Evolutionary conservation across 53 echinoderm and acorn worm genomes (phyloP), one percentile per base, ranked within the genome.

Genomic region (Actinopyga echinites): DNA sequence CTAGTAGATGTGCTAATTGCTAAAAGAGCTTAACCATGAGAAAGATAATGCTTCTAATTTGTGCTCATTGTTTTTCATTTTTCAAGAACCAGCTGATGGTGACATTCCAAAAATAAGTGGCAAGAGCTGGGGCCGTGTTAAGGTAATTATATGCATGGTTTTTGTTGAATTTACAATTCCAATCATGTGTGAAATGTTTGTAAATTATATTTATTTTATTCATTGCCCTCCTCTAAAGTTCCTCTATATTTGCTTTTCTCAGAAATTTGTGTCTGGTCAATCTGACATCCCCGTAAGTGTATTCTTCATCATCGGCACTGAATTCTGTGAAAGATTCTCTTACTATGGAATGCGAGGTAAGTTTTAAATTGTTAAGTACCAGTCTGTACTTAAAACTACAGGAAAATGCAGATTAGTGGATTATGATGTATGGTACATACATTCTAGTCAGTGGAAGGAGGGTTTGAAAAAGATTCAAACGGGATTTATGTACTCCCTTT

Each of bases 311-410:
- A 89, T 96, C 20, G 93, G 93, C 19, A 96, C 93, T 69, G 96
- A 96, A 78, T 96, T 96, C 71, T 96, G 96, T 75, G 96, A 96
- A 64, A 84, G 96, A 49, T 96, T 93, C 44, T 93, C 93, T 29
- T 96, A 93, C 86, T 96, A 96, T 93, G 93, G 96, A 49, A 96
- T 96, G 96, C 91, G 91, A 90, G 93, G 96, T 96, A 89, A 31
- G 64, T 60, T n/a, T 60, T n/a, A n/a, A 69, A 8, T n/a, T 44
- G n/a, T 8, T 8, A 34, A 3, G 0, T 4, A 62, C 11, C 13
- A 28, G 49, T 5, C 11, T 11, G 8, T 11, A 11, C 11, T n/a
- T n/a, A 44, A 8, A 8, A 44, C 44, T 13, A 44, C 44, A 44
- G 44, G 8, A 44, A 44, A 44, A 8, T n/a, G n/a, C n/a, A 44